phyloP scores from a whole-genome alignment of 2,797 vertebrate genomes.

The Leuciscus waleckii region DNA sequence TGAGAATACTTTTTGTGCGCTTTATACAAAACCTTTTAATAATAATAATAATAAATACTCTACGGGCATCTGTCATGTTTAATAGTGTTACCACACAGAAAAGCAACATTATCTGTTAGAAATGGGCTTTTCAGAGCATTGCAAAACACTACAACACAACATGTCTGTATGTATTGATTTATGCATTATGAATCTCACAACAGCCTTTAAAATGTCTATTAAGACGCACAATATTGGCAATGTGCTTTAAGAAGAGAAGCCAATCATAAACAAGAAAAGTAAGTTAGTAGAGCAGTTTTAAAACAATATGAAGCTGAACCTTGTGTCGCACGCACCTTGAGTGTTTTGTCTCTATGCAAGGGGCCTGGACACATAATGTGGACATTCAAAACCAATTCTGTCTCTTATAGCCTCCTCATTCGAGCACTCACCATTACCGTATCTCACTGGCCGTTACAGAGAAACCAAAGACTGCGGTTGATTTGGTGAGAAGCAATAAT shows the following conservation, averaged over 20 bases:
- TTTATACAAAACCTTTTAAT: neutral
- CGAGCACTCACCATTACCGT: constrained; percentile 44
- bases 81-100: neutral
- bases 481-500: constrained; percentile 50
- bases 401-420: constrained; percentile 22
- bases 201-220: constrained; percentile 50
- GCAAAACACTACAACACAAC: neutral
- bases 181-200: constrained; percentile 36
- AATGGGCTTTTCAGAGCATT: neutral
- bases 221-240: constrained; percentile 29
- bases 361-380: constrained; percentile 44
- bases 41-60: too few species aligned
- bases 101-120: neutral
- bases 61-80: neutral
- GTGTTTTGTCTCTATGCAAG: constrained; percentile 31
- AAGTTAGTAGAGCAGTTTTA: constrained; percentile 18
- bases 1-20: too few species aligned
- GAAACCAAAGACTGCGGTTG: constrained; percentile 38
- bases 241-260: constrained; percentile 26
- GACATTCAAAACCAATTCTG: constrained; percentile 47
- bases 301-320: constrained; percentile 29
- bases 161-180: constrained; percentile 53
- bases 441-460: constrained; percentile 16
- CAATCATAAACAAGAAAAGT: constrained; percentile 25
- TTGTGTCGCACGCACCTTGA: constrained; percentile 15